Evolutionary conservation across 2,888 invertebrate species (phyloP), one percentile per base, ranked within the genome.

Genomic region (Thalpophila matura): DNA sequence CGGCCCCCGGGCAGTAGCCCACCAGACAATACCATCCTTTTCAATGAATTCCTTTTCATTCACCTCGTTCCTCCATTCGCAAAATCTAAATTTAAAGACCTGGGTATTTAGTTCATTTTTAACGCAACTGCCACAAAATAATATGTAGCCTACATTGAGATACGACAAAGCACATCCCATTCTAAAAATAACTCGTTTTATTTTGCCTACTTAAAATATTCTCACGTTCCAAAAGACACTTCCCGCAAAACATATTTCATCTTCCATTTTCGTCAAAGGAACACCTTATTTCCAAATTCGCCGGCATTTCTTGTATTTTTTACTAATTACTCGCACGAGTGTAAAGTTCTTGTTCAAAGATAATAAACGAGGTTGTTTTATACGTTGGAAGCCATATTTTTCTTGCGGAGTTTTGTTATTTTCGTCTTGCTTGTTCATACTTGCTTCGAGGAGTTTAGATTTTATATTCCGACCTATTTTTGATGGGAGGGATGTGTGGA

Each of bases 261-360:
- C 38, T 27, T 31, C 22, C 18, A 27, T 51, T 22, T 22, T 27
- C 40, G 14, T 47, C 56, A 56, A 56, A 51, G 46, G 2, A 27
- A 26, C 29, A 46, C 18, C 35, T 16, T n/a, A 18, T 29, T 46
- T 3, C 24, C 5, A 14, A 7, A 27, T n/a, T 7, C 18, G n/a
- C 42, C 51, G 35, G 24, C 37, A 61, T 66, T 58, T 56, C 43
- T 38, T 69, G 65, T 77, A 61, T 74, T 60, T 74, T 64, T 64
- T 47, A 60, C 40, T 76, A 76, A 76, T 78, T 70, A 74, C 29
- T 26, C 45, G 54, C 59, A 66, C 60, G 53, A 63, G 65, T 57
- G 59, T 42, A 49, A 70, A 60, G 9, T 55, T 62, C 22, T 46
- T 26, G 22, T 18, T 51, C 37, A 43, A 58, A 55, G 57, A 77